A percentile compares a stretch with the other conserved stretches of the same genome.
Conservation (phyloP, 2,113 vertebrate genomes). For the Gnathonemus echidnorhynchus region DNA sequence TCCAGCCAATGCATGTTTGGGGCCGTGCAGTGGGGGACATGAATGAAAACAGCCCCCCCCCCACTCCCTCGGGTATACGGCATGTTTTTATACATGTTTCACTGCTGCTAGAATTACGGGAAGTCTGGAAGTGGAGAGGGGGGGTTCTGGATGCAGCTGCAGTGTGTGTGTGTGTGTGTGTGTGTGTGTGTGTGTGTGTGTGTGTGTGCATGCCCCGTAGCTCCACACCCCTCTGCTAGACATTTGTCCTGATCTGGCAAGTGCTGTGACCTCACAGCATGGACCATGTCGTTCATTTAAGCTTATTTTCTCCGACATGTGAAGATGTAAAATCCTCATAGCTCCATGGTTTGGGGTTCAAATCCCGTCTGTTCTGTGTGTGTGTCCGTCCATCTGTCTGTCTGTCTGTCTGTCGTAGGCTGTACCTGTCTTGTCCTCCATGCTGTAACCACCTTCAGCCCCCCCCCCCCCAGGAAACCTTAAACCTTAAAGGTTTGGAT, state of each 20-base stretch:
- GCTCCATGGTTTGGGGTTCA: neutral
- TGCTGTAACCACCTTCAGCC: neutral
- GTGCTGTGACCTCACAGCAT: neutral
- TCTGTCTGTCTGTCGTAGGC: conserved; percentile 13
- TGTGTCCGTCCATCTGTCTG: neutral
- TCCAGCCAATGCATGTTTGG: conserved; percentile 22
- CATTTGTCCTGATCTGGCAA: no score
- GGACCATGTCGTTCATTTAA: neutral
- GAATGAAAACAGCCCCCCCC: conserved; percentile 52
- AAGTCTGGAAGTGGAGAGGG: neutral
- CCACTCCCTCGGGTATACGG: neutral
- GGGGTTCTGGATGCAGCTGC: neutral
- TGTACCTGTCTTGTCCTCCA: neutral
- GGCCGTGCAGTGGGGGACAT: conserved; percentile 54
- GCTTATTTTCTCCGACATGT: no score
- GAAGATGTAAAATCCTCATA: neutral
- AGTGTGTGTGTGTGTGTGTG: neutral
- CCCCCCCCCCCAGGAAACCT: no score
- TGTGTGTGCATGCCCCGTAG: conserved; percentile 15
- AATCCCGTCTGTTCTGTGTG: neutral
- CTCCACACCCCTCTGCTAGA: no score
- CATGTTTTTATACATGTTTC: neutral
- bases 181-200: conserved; percentile 6
- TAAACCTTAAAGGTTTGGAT: neutral
- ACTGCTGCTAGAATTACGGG: neutral